Conservation (phyloP, 2,888 invertebrate species). For the Trissolcus brochymenae region DNA sequence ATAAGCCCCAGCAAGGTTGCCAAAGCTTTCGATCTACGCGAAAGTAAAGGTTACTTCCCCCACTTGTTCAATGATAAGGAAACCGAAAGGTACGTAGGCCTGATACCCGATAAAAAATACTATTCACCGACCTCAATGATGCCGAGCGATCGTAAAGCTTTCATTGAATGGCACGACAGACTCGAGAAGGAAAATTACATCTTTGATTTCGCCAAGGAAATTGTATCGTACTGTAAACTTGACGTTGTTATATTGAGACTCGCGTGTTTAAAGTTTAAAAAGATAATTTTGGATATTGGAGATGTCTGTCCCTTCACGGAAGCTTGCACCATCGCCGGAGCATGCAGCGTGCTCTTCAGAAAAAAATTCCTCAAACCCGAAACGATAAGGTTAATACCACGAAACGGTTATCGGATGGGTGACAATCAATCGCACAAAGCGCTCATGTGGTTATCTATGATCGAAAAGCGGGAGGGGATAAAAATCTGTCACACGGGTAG, state of each 20-base stretch:
- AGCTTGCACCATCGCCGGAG: too few relatives aligned
- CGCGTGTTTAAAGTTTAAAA: too few relatives aligned
- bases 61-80: conserved; percentile 60
- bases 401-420: too few relatives aligned
- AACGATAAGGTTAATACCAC: too few relatives aligned
- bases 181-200: neutral
- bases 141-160: conserved; percentile 27
- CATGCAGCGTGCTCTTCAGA: too few relatives aligned
- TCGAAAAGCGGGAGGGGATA: neutral
- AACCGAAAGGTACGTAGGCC: conserved; percentile 53
- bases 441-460: neutral
- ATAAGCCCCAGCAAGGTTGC: conserved; percentile 60
- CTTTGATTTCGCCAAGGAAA: conserved; percentile 31
- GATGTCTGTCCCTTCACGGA: too few relatives aligned
- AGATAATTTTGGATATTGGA: too few relatives aligned
- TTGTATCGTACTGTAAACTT: conserved; percentile 56
- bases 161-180: conserved; percentile 41
- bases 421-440: too few relatives aligned
- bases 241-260: conserved; percentile 56
- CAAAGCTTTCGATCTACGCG: conserved; percentile 62
- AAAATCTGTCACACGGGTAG: neutral
- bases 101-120: too few relatives aligned
- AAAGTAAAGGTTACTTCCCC: conserved; percentile 57
- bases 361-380: too few relatives aligned
- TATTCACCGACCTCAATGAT: conserved; percentile 45